Base-by-base conservation (phyloP, 2,888 invertebrate species). In the Aproaerema taeniolella region DNA sequence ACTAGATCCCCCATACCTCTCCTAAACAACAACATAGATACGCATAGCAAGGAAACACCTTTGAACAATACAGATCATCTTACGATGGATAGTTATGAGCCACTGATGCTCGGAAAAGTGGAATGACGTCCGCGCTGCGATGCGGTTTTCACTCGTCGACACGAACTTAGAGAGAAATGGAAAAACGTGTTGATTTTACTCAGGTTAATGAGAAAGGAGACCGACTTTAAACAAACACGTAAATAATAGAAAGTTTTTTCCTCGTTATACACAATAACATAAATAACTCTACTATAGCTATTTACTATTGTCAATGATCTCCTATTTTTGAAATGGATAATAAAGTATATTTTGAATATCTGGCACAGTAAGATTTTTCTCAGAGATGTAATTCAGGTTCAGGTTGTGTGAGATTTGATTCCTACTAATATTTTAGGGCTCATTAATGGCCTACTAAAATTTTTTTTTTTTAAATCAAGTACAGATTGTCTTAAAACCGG, bases 71-170 rank as follows among this genome's bases (percentile, higher is more conserved):
- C 44, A 66, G 79, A 44, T 69, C 80, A 52, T 42, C 45, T 42
- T 57, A 68, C 29, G 46, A 35, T 71, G 68, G 83, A 54, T 55
- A 52, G 56, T 71, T 70, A 63, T 69, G 65, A 73, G 73, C 69
- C 75, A 76, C 72, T 72, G 70, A 78, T 68, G 72, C 64, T 77
- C 70, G 78, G 81, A 83, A 85, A 85, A 85, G 85, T 85, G 79
- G 85, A 83, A 80, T 85, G 83, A 83, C 80, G 82, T 81, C 74
- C 79, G 74, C 70, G 57, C 67, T 65, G 61, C 73, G 71, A 73
- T 70, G 75, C 65, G 66, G 72, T 80, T 85, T 85, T 85, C 83
- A 85, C 85, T 83, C 65, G 73, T 69, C 69, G 67, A 63, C 78
- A 72, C 72, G 74, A 74, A 75, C 67, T 68, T 64, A 68, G 63